phyloP scores from a whole-genome alignment of 2,888 invertebrate species.

The Loripinus fragilis region DNA sequence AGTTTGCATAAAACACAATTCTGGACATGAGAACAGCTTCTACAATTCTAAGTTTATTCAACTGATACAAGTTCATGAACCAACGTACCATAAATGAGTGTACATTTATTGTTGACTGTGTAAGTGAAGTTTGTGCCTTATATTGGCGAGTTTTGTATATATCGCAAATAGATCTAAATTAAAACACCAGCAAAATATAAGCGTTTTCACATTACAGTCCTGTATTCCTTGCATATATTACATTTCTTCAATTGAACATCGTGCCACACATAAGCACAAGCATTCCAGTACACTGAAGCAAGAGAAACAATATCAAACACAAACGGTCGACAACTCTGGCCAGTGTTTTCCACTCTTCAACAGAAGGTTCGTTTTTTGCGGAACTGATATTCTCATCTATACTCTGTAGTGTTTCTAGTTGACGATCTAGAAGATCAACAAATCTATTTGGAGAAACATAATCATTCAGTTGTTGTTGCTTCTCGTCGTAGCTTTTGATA shows the following conservation, averaged over 20 bases:
- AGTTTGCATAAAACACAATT: too few species aligned
- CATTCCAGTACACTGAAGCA: slow-evolving; percentile 34
- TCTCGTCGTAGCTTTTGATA: not conserved
- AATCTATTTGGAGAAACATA: slow-evolving; percentile 31
- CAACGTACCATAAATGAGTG: too few species aligned
- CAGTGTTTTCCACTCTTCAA: slow-evolving; percentile 64
- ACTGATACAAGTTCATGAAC: too few species aligned
- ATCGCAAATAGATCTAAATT: too few species aligned
- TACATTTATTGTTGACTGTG: too few species aligned
- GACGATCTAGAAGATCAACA: slow-evolving; percentile 52
- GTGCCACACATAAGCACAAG: not conserved
- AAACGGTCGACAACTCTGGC: slow-evolving; percentile 64
- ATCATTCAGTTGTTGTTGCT: not conserved
- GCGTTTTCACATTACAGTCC: too few species aligned
- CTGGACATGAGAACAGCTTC: too few species aligned
- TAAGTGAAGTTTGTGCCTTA: too few species aligned
- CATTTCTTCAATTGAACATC: not conserved
- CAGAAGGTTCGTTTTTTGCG: slow-evolving; percentile 47
- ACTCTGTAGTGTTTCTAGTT: slow-evolving; percentile 55
- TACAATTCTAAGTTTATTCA: too few species aligned
- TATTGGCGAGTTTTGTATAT: too few species aligned
- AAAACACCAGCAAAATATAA: too few species aligned
- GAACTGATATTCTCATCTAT: slow-evolving; percentile 56
- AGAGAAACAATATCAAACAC: slow-evolving; percentile 61
- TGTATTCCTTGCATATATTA: too few species aligned